Conservation (phyloP, 2,113 vertebrate genomes). For the Sphaerodactylus townsendi region DNA sequence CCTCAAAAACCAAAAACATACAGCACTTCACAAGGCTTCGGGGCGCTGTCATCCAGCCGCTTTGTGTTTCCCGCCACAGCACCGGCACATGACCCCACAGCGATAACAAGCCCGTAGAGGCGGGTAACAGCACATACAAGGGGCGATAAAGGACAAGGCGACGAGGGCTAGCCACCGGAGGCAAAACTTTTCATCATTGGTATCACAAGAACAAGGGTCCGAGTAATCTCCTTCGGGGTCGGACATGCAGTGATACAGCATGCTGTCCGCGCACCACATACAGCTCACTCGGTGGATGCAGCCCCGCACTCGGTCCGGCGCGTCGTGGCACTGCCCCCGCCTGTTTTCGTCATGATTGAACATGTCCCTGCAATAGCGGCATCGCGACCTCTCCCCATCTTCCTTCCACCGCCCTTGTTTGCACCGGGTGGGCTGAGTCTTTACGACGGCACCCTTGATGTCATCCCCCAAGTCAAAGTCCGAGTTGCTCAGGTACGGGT, state of each 20-base stretch:
- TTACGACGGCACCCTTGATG: slow-evolving; percentile 87
- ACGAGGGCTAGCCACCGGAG: slow-evolving; percentile 95
- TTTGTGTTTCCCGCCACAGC: slow-evolving; percentile 97
- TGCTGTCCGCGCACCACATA: slow-evolving; percentile 97
- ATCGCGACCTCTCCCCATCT: slow-evolving; percentile 86
- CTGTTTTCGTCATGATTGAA: slow-evolving; percentile 90
- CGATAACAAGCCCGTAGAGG: slow-evolving; percentile 94
- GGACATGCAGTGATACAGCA: slow-evolving; percentile 99
- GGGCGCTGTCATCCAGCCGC: slow-evolving; percentile 83
- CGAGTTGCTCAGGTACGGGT: slow-evolving; percentile 86
- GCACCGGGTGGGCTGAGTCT: slow-evolving; percentile 85
- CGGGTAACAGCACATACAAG: slow-evolving; percentile 98
- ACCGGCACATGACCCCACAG: slow-evolving; percentile 90
- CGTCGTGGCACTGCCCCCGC: slow-evolving; percentile 92
- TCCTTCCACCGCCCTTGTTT: slow-evolving; percentile 82
- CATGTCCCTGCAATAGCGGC: slow-evolving; percentile 93
- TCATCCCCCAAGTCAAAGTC: slow-evolving; percentile 82
- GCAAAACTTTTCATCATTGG: slow-evolving; percentile 91
- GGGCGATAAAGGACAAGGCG: slow-evolving; percentile 92
- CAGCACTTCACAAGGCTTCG: slow-evolving; percentile 23
- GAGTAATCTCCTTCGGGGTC: slow-evolving; percentile 98
- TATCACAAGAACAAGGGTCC: slow-evolving; percentile 97
- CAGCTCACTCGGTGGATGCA: slow-evolving; percentile 94
- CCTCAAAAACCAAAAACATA: slow-evolving; percentile 5
- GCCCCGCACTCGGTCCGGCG: slow-evolving; percentile 87